Evolutionary conservation across 2,113 vertebrate genomes (phyloP), one percentile per base, ranked within the genome.

Genomic region (Oncorhynchus clarkii): DNA sequence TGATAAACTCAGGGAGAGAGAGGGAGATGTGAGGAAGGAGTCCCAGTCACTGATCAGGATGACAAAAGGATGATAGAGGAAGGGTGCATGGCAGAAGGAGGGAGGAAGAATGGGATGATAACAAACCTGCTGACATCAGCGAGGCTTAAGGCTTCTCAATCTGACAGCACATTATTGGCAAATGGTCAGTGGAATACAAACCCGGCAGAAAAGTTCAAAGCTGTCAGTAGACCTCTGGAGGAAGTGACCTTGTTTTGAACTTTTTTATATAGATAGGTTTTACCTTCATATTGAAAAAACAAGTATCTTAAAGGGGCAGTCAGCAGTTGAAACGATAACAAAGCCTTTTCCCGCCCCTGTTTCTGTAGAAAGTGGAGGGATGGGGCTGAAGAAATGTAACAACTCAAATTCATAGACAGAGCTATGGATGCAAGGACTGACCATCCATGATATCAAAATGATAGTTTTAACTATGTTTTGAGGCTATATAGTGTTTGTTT

Each of bases 111-210:
- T 64, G 70, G 72, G 75, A 34, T 48, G 75, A 83, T 76, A 34
- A 70, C 67, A n/a, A 74, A 71, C 74, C 73, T 29, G 70, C 73
- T 89, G 86, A 85, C 83, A 86, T 90, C 87, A 85, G 79, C 70
- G 22, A 13, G n/a, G 74, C 48, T 76, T 34, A 51, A 74, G 20
- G 59, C 67, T 59, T 22, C 3, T 62, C 51, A 76, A 65, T 72
- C 81, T 64, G 74, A 76, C 83, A 79, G 62, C 59, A 45, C 64
- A 48, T 67, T 70, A 59, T 59, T 31, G 70, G 27, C 49, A 67
- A 79, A 70, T 59, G 65, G 66, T 74, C 71, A 51, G 57, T 76
- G 70, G 51, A 54, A 54, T 78, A 84, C 59, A 81, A 82, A 83
- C 3, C 12, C 71, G 62, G 60, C 45, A 78, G 62, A 65, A 65